Evolutionary conservation across 2,888 invertebrate species (phyloP).

Genomic region (Mythimna lalbum): DNA sequence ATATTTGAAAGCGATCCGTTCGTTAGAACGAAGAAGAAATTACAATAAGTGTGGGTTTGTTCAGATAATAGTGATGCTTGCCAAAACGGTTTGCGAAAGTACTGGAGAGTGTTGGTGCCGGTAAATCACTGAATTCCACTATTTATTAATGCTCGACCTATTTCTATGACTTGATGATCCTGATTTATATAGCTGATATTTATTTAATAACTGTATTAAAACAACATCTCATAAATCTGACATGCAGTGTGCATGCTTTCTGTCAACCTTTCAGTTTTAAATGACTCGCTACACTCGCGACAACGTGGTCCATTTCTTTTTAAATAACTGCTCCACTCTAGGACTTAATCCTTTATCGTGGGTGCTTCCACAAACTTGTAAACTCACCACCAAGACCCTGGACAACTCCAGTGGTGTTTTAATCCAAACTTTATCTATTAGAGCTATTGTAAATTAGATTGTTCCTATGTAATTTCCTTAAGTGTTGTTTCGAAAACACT

Average conservation of each 20-base stretch:
- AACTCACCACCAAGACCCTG: too few species aligned
- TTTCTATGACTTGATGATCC: conserved; percentile 48
- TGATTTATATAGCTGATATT: conserved; percentile 41
- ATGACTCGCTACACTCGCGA: neutral
- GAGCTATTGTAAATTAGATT: neutral
- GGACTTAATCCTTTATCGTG: too few species aligned
- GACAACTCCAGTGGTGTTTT: neutral
- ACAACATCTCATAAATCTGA: conserved; percentile 15
- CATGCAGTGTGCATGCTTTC: neutral
- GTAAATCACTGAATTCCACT: conserved; percentile 71
- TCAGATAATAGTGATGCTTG: conserved; percentile 73
- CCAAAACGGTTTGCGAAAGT: conserved; percentile 75
- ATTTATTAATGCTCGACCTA: conserved; percentile 67
- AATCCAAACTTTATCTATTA: conserved; percentile 30
- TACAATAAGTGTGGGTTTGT: conserved; percentile 69
- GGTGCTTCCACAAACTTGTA: too few species aligned
- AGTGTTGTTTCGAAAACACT: conserved; percentile 33
- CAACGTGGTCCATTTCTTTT: neutral
- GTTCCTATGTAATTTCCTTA: conserved; percentile 7
- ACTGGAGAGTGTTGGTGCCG: conserved; percentile 68
- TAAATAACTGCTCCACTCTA: too few species aligned
- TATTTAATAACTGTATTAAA: conserved; percentile 9
- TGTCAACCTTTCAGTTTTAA: conserved; percentile 21
- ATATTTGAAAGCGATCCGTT: conserved; percentile 72
- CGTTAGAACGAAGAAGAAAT: conserved; percentile 69